Conservation (phyloP, 2,113 vertebrate species). For the Lycaon pictus region DNA sequence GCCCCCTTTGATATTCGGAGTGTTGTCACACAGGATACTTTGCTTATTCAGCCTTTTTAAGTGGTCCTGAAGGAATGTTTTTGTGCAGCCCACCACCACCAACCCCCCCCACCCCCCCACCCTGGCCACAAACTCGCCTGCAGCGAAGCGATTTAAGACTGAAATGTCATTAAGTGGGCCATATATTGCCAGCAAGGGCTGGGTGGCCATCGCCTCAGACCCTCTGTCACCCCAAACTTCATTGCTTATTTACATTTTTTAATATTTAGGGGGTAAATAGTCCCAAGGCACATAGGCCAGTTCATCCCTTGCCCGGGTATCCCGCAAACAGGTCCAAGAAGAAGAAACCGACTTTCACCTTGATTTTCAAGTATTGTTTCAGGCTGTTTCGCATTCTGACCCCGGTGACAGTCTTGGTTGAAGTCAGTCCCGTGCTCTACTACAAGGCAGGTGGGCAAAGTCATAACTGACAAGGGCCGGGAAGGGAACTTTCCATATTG, state of each 20-base stretch:
- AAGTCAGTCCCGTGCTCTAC: not conserved
- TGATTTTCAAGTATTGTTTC: slow-evolving; percentile 59
- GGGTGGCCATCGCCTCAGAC: slow-evolving; percentile 77
- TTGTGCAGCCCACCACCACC: slow-evolving; percentile 77
- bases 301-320: slow-evolving; percentile 20
- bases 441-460: not conserved
- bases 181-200: slow-evolving; percentile 83
- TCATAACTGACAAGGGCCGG: not conserved
- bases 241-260: slow-evolving; percentile 75
- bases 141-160: slow-evolving; percentile 83
- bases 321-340: slow-evolving; percentile 33
- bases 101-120: not conserved
- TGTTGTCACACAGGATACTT: slow-evolving; percentile 75
- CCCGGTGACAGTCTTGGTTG: not conserved
- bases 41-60: slow-evolving; percentile 84
- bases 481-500: slow-evolving; percentile 28
- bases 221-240: slow-evolving; percentile 65
- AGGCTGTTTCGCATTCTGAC: not conserved
- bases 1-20: slow-evolving; percentile 78
- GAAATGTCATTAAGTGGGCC: slow-evolving; percentile 86
- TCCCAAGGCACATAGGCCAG: slow-evolving; percentile 65
- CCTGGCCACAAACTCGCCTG: slow-evolving; percentile 63
- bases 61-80: slow-evolving; percentile 84
- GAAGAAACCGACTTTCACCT: slow-evolving; percentile 57
- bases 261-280: slow-evolving; percentile 69